These are phyloP conservation scores for Parus major DNA, from an alignment of 2,113 vertebrate genomes.

Conservation along the genomic window DNA sequence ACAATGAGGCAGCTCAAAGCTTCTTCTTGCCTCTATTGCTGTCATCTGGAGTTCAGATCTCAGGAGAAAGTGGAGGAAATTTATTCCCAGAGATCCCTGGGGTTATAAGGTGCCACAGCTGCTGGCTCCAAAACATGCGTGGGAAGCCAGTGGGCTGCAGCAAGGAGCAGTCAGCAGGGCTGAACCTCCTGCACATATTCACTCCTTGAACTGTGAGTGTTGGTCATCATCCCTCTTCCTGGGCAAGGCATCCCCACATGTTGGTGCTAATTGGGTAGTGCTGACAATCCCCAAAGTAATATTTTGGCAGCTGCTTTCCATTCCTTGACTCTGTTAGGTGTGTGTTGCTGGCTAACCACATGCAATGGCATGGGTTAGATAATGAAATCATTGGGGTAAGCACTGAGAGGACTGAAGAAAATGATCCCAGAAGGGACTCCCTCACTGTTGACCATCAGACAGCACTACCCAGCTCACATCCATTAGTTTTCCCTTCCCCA, in stretches of 20 bases:
- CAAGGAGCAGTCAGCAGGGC: not conserved
- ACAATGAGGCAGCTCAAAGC: not conserved
- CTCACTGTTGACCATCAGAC: not conserved
- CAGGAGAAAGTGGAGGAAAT: not conserved
- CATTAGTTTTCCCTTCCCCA: not conserved
- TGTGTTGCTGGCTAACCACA: not conserved
- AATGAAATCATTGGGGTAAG: not conserved
- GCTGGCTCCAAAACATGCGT: not conserved
- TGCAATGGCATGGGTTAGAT: not conserved
- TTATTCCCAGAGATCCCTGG: not conserved
- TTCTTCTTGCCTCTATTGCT: not conserved
- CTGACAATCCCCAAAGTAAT: not conserved
- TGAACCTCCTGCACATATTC: accelerated
- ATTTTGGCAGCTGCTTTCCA: not conserved
- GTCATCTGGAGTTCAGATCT: not conserved
- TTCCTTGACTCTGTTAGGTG: not conserved
- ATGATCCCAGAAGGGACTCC: not conserved
- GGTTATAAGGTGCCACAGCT: not conserved
- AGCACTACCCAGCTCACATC: accelerated
- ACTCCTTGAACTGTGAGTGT: not conserved
- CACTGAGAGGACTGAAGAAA: not conserved
- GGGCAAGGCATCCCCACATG: not conserved
- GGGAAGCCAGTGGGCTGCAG: not conserved
- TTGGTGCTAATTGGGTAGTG: not conserved
- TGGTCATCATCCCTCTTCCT: not conserved